These are phyloP conservation scores for Leptestheria dahalacensis DNA, from an alignment of 1,140 invertebrate species.

Conservation along the genomic window DNA sequence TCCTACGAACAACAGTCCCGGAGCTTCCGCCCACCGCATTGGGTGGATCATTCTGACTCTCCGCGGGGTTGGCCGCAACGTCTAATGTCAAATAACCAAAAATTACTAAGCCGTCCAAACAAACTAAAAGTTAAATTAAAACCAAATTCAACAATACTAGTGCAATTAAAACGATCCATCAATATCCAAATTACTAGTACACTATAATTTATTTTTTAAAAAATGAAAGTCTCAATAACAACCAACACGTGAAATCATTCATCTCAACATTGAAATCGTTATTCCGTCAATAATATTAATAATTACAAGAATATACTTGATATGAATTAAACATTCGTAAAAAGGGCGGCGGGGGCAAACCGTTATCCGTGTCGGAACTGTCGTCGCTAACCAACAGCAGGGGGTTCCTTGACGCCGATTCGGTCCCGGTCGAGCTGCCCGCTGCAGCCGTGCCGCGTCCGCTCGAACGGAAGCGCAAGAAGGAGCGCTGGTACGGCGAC, in stretches of 20 bases:
- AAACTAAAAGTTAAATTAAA: neutral
- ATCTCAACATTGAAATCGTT: too few relatives aligned
- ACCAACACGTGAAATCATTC: too few relatives aligned
- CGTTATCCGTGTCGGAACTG: constrained; percentile 13
- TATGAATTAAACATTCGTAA: neutral
- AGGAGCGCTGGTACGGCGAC: neutral
- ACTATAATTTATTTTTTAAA: too few relatives aligned
- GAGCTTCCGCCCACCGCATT: neutral
- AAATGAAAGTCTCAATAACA: too few relatives aligned
- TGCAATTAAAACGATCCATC: neutral
- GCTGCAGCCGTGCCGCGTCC: neutral
- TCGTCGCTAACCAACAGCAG: constrained; percentile 3
- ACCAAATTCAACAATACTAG: neutral
- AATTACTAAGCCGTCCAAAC: neutral
- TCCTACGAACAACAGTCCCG: neutral
- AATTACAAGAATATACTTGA: too few relatives aligned
- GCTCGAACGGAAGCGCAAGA: neutral
- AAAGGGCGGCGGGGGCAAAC: too few relatives aligned
- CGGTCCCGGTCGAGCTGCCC: neutral
- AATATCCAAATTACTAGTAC: neutral
- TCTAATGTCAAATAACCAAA: neutral
- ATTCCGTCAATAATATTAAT: too few relatives aligned
- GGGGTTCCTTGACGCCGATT: neutral
- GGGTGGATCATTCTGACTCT: neutral
- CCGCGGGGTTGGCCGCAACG: neutral